Percentiles rank a stretch among this genome's conserved stretches.
Evolutionary conservation across 2,888 invertebrate species (phyloP).

Genomic region (Melanostoma mellinum): DNA sequence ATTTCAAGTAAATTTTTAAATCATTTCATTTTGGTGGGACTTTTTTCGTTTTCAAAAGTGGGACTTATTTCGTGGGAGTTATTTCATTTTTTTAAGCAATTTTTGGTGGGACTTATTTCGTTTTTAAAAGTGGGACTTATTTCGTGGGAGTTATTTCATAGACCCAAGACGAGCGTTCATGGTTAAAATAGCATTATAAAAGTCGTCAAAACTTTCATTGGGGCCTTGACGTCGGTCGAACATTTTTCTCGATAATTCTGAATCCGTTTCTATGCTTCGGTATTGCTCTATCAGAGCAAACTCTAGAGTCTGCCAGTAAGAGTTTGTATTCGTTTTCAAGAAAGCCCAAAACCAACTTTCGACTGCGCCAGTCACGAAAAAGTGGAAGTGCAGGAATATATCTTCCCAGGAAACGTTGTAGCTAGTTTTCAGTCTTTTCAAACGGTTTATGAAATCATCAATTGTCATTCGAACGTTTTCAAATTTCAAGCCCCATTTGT

Average conservation of each 20-base stretch:
- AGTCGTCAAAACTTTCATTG: neutral
- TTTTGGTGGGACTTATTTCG: no score
- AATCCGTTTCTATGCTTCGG: neutral
- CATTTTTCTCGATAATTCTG: no score
- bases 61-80: no score
- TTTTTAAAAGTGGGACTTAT: no score
- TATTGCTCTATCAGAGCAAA: slow-evolving; percentile 10
- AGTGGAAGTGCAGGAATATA: slow-evolving; percentile 10
- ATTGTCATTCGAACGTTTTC: slow-evolving; percentile 14
- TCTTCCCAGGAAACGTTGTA: slow-evolving; percentile 16
- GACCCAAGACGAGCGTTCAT: neutral
- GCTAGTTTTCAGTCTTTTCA: neutral
- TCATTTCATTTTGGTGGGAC: no score
- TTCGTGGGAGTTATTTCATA: no score
- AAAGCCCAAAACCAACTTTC: slow-evolving; percentile 24
- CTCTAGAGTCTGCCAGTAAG: slow-evolving; percentile 1
- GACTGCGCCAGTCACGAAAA: neutral
- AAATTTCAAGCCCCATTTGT: slow-evolving; percentile 14
- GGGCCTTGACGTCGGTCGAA: no score
- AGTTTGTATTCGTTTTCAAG: slow-evolving; percentile 1
- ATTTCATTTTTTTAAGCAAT: no score
- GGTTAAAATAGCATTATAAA: slow-evolving; percentile 1
- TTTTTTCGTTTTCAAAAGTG: no score
- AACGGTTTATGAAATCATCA: neutral
- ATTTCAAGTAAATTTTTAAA: no score